A percentile compares a stretch with the other conserved stretches of the same genome.
Conservation (phyloP, 1,140 invertebrate genomes). For the Wasmannia auropunctata region DNA sequence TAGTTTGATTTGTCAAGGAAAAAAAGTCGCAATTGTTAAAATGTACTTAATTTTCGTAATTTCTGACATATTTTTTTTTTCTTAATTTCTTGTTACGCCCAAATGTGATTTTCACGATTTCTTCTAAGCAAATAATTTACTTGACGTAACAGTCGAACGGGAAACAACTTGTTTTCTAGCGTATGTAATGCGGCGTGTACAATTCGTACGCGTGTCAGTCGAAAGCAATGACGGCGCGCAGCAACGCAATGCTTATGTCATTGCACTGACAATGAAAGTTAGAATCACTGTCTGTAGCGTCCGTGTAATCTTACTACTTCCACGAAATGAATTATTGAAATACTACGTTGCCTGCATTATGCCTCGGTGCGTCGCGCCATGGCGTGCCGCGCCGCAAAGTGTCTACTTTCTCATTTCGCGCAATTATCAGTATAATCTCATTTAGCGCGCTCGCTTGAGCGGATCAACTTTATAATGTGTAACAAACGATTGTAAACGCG, state of each 20-base stretch:
- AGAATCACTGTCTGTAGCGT: slow-evolving; percentile 53
- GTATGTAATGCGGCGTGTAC: neutral
- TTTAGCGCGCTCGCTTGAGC: neutral
- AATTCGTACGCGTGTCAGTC: slow-evolving; percentile 35
- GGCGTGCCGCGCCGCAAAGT: neutral
- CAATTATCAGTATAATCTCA: slow-evolving; percentile 53
- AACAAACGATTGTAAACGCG: neutral
- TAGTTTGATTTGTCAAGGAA: neutral
- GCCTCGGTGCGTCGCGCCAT: slow-evolving; percentile 20
- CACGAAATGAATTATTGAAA: slow-evolving; percentile 62
- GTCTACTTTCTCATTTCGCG: slow-evolving; percentile 58
- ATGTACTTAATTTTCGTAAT: neutral
- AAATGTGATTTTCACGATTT: neutral
- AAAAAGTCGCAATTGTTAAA: neutral
- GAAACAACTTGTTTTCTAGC: slow-evolving; percentile 48
- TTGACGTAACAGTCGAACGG: slow-evolving; percentile 13
- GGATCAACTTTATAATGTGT: neutral
- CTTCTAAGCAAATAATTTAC: neutral
- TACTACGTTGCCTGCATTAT: slow-evolving; percentile 53
- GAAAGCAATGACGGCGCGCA: slow-evolving; percentile 38
- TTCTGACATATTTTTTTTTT: no score
- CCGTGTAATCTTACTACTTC: slow-evolving; percentile 48
- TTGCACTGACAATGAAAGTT: slow-evolving; percentile 55
- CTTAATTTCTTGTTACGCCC: neutral
- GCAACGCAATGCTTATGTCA: slow-evolving; percentile 52